phyloP scores from a whole-genome alignment of 2,888 invertebrate species.

The Tinea semifulvella region DNA sequence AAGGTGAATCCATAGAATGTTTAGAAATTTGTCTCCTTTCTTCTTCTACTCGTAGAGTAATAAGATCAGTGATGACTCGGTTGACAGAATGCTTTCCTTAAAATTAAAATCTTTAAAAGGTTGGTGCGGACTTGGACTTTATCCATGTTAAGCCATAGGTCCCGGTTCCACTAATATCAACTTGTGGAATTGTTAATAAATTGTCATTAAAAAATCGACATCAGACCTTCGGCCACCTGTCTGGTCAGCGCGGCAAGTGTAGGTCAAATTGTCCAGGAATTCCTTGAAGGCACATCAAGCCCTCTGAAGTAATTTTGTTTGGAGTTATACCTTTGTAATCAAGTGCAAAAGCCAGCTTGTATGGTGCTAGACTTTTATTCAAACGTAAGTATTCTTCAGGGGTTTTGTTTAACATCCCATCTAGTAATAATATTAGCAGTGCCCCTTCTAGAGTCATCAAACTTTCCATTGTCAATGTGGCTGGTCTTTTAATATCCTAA shows the following conservation, averaged over 20 bases:
- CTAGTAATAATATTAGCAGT: conserved; percentile 63
- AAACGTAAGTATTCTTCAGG: conserved; percentile 65
- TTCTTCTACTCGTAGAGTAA: too few relatives aligned
- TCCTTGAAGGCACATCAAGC: too few relatives aligned
- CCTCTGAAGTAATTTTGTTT: too few relatives aligned
- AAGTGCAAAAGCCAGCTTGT: conserved; percentile 74
- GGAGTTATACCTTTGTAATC: conserved; percentile 36
- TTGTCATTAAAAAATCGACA: too few relatives aligned
- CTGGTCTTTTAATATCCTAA: conserved; percentile 25
- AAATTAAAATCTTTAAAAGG: too few relatives aligned
- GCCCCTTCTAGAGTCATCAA: conserved; percentile 58
- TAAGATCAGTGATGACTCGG: too few relatives aligned
- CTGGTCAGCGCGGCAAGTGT: too few relatives aligned
- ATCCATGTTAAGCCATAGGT: not conserved
- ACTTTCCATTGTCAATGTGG: conserved; percentile 42
- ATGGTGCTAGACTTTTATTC: conserved; percentile 79
- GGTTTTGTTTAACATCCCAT: conserved; percentile 62
- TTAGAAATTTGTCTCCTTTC: too few relatives aligned
- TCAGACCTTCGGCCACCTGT: too few relatives aligned
- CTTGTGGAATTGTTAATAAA: too few relatives aligned
- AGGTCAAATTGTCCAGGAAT: not conserved
- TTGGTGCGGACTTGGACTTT: not conserved
- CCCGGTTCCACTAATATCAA: not conserved
- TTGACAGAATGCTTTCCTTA: too few relatives aligned
- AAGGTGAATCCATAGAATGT: too few relatives aligned